Percentiles rank a stretch among this genome's conserved stretches.
Conservation (phyloP, 23 tunicate species). For the Halocynthia aurantium region DNA sequence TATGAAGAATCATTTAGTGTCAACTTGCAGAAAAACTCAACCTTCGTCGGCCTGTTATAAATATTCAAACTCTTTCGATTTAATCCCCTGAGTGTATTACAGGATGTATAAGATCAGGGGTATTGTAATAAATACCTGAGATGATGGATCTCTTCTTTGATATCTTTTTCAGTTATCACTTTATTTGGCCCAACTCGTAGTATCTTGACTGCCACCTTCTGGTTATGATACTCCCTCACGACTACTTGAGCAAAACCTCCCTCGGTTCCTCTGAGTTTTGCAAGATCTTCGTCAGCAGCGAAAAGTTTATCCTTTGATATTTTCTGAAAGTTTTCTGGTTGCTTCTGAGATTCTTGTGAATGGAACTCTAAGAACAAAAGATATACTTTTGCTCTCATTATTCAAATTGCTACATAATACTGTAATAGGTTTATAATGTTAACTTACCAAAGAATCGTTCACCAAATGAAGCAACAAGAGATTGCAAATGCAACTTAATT, state of each 20-base stretch:
- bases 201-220: constrained; percentile 22
- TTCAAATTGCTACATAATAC: too few species aligned
- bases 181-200: neutral
- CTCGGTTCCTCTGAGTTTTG: constrained; percentile 12
- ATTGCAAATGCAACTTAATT: neutral
- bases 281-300: constrained; percentile 5
- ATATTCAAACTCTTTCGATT: too few species aligned
- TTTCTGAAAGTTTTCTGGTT: constrained; percentile 14
- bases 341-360: too few species aligned
- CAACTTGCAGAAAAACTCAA: too few species aligned
- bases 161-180: neutral
- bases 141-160: too few species aligned
- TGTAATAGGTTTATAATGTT: neutral
- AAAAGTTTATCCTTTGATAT: constrained; percentile 4
- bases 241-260: constrained; percentile 25
- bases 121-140: too few species aligned
- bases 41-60: too few species aligned
- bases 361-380: too few species aligned
- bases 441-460: constrained; percentile 19
- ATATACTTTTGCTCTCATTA: too few species aligned
- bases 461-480: constrained; percentile 6
- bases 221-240: neutral
- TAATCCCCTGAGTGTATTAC: too few species aligned
- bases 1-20: too few species aligned
- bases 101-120: too few species aligned